A percentile compares a stretch with the other conserved stretches of the same genome.
Evolutionary conservation across 2,888 invertebrate species (phyloP).

Genomic region (Ectemnius cavifrons): DNA sequence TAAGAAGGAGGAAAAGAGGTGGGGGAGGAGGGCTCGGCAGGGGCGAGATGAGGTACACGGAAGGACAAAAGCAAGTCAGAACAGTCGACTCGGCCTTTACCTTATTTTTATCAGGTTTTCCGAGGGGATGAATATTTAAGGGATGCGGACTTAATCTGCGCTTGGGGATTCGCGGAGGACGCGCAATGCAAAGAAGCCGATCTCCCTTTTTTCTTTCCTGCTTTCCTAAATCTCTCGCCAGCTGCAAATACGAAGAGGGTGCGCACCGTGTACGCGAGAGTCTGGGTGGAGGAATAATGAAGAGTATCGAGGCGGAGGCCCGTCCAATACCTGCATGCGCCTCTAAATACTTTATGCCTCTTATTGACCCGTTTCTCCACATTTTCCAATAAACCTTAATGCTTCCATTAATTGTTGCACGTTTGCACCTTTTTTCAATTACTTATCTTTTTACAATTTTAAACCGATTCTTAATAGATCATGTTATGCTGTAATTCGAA

Average conservation of each 20-base stretch:
- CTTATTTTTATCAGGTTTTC: slow-evolving; percentile 81
- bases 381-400: too few species aligned
- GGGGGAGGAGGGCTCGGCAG: slow-evolving; percentile 14
- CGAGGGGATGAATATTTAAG: slow-evolving; percentile 81
- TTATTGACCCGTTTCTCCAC: slow-evolving; percentile 45
- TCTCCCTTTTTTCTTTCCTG: slow-evolving; percentile 43
- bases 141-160: slow-evolving; percentile 81
- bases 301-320: slow-evolving; percentile 59
- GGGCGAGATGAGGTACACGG: slow-evolving; percentile 30
- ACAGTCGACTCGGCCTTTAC: slow-evolving; percentile 60
- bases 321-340: slow-evolving; percentile 51
- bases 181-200: slow-evolving; percentile 69
- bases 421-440: too few species aligned
- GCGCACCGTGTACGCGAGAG: slow-evolving; percentile 24
- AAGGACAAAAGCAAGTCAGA: slow-evolving; percentile 9
- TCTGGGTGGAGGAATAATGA: slow-evolving; percentile 54
- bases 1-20: too few species aligned
- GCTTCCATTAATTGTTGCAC: too few species aligned
- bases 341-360: slow-evolving; percentile 66
- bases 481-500: too few species aligned
- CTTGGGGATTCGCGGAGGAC: slow-evolving; percentile 78
- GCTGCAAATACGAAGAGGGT: slow-evolving; percentile 28
- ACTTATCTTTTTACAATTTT: too few species aligned
- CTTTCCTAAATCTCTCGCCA: slow-evolving; percentile 35
- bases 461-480: too few species aligned